These are phyloP conservation scores for Pipra filicauda DNA, from an alignment of 2,113 vertebrate genomes.

Conservation along the genomic window DNA sequence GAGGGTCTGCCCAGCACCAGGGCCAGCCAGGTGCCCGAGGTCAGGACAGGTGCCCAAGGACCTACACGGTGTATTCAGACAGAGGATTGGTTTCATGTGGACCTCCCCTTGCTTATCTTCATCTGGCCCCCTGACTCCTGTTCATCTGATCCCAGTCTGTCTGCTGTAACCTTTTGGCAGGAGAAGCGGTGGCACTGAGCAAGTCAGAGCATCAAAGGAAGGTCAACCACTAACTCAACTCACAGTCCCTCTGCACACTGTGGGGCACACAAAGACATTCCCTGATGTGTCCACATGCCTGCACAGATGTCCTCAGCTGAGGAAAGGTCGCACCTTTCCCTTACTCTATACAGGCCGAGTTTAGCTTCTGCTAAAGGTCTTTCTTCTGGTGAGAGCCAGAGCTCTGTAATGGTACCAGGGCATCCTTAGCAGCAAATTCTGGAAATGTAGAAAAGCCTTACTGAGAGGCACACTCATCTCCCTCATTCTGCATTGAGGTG, in stretches of 20 bases:
- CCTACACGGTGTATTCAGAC: fast-evolving
- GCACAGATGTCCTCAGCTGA: neutral
- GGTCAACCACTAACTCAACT: neutral
- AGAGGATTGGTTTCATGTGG: neutral
- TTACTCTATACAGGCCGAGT: neutral
- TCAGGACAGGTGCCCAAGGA: neutral
- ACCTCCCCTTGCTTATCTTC: neutral
- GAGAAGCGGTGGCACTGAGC: neutral
- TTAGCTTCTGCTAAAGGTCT: neutral
- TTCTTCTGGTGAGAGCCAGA: neutral
- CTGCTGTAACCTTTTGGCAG: neutral
- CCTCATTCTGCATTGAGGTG: neutral
- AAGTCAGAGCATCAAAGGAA: neutral
- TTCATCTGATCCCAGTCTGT: neutral
- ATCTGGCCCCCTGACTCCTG: neutral
- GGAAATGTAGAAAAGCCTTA: neutral
- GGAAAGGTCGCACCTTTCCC: neutral
- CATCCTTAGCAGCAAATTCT: neutral
- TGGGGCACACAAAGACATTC: neutral
- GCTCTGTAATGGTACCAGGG: neutral
- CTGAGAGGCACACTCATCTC: neutral
- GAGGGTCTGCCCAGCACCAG: fast-evolving
- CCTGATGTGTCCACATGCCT: neutral
- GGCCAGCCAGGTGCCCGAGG: neutral
- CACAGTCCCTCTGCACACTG: neutral